Base-by-base conservation (phyloP, 2,888 invertebrate species). In the Ernsta delagoae region DNA sequence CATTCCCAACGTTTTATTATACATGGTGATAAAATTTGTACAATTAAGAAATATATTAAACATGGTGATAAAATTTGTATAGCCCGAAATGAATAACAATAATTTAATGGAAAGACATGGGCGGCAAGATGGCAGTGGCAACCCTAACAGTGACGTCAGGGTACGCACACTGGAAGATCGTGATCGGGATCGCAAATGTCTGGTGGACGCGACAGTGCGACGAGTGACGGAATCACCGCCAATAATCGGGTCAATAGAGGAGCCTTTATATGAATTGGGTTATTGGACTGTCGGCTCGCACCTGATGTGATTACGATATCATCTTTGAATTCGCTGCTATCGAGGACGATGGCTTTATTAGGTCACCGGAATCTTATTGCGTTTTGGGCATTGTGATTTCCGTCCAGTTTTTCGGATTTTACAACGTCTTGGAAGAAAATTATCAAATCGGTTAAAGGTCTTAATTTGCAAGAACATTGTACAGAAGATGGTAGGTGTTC, bases 291-390 rank as follows among this genome's bases (percentile, higher is more conserved):
- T 12, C 16, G 8, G 12, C 1, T 50, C 50, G 16, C 50, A 50
- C 50, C 50, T 50, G 50, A 50, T 16, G 50, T 50, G 50, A 16
- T 50, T 50, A 16, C 9, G 50, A 50, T 50, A 50, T 50, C 16
- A 16, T 12, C 16, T 7, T 50, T 50, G 16, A 5, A 50, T 50
- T 50, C 7, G 7, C 7, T 4, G 7, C 16, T 50, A 7, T 16
- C 16, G 5, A n/a, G n/a, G 7, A 7, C 12, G 12, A 12, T 6
- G 5, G 16, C 50, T 7, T 50, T 12, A 45, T 45, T 11, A 36
- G 36, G 36, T n/a, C 48, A 48, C 12, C n/a, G 2, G 48, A 12
- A 48, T 48, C 5, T 48, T 48, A 48, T 48, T 36, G 6, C 36
- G n/a, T 2, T 5, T 1, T 12, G 8, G 11, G 45, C n/a, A 36